These are phyloP conservation scores for Acronicta psi DNA, from an alignment of 2,888 invertebrate genomes.

Conservation along the genomic window DNA sequence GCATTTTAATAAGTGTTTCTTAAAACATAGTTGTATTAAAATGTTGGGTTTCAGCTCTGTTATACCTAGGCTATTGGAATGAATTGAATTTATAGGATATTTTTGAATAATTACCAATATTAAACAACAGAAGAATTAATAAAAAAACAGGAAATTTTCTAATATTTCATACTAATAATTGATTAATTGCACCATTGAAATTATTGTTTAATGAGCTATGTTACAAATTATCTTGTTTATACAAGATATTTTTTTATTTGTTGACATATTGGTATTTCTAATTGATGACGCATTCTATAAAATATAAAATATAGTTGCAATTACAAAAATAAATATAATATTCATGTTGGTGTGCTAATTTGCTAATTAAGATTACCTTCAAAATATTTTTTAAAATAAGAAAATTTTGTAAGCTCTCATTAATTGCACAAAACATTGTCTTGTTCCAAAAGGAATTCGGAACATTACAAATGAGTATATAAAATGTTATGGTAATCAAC, in stretches of 20 bases:
- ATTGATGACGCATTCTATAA: not conserved
- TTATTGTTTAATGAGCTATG: too few relatives aligned
- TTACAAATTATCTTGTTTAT: too few relatives aligned
- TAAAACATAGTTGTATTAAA: too few relatives aligned
- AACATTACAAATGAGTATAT: not conserved
- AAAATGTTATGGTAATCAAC: conserved; percentile 12
- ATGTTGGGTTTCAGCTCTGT: too few relatives aligned
- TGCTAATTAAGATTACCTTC: conserved; percentile 28
- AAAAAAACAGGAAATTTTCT: too few relatives aligned
- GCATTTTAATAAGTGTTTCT: too few relatives aligned
- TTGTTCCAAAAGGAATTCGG: conserved; percentile 12
- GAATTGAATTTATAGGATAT: too few relatives aligned
- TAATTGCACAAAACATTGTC: conserved; percentile 39
- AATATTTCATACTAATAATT: too few relatives aligned
- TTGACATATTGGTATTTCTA: not conserved
- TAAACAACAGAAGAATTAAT: too few relatives aligned
- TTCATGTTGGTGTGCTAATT: conserved; percentile 10
- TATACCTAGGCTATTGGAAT: too few relatives aligned
- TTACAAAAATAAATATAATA: not conserved
- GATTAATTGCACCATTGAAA: too few relatives aligned
- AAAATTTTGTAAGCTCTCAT: conserved; percentile 38
- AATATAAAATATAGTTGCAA: not conserved
- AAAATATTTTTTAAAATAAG: conserved; percentile 24
- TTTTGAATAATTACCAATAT: too few relatives aligned
- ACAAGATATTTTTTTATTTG: not conserved